A percentile compares a stretch with the other conserved stretches of the same genome.
phyloP scores from a whole-genome alignment of 2,113 vertebrate species.

The Meles meles region DNA sequence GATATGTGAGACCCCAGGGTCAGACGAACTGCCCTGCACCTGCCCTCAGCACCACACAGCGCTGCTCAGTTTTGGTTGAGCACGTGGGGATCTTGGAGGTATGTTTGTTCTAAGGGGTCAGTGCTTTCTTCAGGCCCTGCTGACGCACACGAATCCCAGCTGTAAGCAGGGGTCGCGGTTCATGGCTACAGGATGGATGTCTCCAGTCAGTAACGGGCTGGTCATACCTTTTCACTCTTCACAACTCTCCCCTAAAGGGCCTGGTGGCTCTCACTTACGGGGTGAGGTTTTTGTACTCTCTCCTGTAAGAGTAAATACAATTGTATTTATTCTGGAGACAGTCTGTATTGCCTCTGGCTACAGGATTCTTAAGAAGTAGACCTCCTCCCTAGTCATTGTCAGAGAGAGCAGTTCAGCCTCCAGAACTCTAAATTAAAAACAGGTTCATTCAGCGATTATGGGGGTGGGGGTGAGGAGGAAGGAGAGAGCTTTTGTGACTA shows the following conservation, averaged over 20 bases:
- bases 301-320: neutral
- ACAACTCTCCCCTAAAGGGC: neutral
- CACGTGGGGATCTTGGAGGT: accelerated
- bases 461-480: neutral
- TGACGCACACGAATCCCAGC: neutral
- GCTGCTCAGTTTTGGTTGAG: neutral
- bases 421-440: slow-evolving; percentile 51
- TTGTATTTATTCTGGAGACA: neutral
- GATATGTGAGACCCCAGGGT: neutral
- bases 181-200: neutral
- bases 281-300: neutral
- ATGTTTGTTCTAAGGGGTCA: neutral
- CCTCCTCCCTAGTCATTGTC: neutral
- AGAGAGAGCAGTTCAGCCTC: neutral
- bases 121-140: neutral
- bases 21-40: no score
- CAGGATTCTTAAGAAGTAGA: neutral
- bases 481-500: neutral
- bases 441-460: neutral
- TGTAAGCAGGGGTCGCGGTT: neutral
- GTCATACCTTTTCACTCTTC: neutral
- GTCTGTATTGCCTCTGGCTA: neutral
- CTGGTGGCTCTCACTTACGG: neutral
- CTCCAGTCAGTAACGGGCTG: accelerated
- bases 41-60: neutral